These are phyloP conservation scores for Gastrophryne carolinensis DNA, from an alignment of 2,797 vertebrate genomes.

Conservation along the genomic window DNA sequence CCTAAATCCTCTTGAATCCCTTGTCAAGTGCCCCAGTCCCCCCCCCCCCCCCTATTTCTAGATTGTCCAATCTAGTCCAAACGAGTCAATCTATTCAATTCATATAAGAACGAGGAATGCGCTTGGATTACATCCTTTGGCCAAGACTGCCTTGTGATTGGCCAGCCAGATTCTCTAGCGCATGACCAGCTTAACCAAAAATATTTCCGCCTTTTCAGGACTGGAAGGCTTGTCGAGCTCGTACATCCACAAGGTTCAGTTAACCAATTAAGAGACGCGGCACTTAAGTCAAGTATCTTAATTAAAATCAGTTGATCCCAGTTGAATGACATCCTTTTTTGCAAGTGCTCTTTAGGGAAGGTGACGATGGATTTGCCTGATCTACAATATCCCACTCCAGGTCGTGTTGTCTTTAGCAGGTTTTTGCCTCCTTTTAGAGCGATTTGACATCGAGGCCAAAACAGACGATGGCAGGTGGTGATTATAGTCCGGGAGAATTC, in stretches of 20 bases:
- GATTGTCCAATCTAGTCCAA: too few species aligned
- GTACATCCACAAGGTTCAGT: slow-evolving; percentile 10
- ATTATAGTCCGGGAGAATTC: background rate
- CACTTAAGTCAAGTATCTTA: slow-evolving; percentile 51
- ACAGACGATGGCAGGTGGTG: slow-evolving; percentile 1
- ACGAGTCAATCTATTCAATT: too few species aligned
- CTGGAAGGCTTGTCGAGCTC: slow-evolving; percentile 26
- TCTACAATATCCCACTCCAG: background rate
- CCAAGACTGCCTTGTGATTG: too few species aligned
- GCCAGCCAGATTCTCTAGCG: too few species aligned
- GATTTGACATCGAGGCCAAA: background rate
- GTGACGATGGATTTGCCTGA: slow-evolving; percentile 14
- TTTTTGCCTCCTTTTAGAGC: background rate
- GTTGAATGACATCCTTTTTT: slow-evolving; percentile 30
- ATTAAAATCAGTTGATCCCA: slow-evolving; percentile 49
- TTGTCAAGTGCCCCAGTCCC: too few species aligned
- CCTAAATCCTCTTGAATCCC: too few species aligned
- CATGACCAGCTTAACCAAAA: too few species aligned
- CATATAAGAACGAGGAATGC: too few species aligned
- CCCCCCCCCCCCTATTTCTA: too few species aligned
- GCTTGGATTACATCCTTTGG: too few species aligned
- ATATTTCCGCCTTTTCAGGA: slow-evolving; percentile 37
- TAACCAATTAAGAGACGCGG: slow-evolving; percentile 27
- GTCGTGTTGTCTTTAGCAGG: background rate
- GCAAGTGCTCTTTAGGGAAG: slow-evolving; percentile 44